Conservation (phyloP, 2,797 vertebrate genomes). For the Lepidocolaptes lacrymiger region DNA sequence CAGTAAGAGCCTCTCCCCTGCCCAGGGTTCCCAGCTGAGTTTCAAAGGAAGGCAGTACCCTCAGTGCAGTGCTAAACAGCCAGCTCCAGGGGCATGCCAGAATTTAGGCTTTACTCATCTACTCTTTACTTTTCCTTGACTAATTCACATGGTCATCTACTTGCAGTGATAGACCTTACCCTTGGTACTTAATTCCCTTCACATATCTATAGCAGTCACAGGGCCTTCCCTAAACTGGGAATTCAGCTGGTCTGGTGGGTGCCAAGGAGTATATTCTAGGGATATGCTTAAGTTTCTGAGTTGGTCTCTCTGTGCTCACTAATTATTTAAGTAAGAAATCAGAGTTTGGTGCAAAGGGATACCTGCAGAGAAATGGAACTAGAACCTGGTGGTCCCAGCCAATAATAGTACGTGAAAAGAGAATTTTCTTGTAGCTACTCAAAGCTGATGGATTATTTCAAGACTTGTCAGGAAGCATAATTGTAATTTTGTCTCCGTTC, state of each 20-base stretch:
- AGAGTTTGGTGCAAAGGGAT: neutral
- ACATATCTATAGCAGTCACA: neutral
- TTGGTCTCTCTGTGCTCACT: neutral
- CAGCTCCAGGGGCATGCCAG: neutral
- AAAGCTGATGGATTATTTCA: conserved; percentile 7
- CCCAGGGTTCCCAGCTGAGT: neutral
- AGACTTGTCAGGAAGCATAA: conserved; percentile 19
- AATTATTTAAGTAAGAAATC: neutral
- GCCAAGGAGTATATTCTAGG: neutral
- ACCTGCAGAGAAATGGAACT: neutral
- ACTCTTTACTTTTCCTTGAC: neutral
- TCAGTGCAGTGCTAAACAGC: neutral
- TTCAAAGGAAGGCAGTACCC: neutral
- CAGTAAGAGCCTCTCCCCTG: neutral
- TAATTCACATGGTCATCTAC: neutral
- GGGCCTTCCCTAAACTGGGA: neutral
- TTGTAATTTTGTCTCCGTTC: conserved; percentile 44
- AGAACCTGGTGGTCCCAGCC: neutral
- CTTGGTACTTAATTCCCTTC: neutral
- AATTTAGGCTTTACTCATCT: neutral
- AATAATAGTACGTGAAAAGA: neutral
- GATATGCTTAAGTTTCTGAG: neutral
- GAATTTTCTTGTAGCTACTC: neutral
- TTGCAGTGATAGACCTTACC: neutral
- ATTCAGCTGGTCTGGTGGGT: neutral